A percentile compares a stretch with the other conserved stretches of the same genome.
Conservation (phyloP, 2,888 invertebrate genomes). For the Ormyrus rosae region DNA sequence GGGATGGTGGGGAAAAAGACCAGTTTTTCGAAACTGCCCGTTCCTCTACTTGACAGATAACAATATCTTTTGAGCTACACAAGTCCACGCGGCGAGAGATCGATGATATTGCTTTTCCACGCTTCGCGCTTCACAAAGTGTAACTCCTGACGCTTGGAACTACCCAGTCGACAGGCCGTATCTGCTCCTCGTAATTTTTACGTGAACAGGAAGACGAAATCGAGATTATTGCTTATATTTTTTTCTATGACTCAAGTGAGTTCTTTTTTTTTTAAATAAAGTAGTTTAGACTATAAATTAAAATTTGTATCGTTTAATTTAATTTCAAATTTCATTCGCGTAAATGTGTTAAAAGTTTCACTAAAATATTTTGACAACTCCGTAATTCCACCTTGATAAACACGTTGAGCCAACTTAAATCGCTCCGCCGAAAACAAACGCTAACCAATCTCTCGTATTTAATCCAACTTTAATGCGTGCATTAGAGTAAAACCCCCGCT, state of each 20-base stretch:
- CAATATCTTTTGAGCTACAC: conserved; percentile 53
- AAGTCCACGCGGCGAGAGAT: neutral
- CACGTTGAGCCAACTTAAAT: neutral
- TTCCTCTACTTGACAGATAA: conserved; percentile 63
- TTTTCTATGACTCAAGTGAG: neutral
- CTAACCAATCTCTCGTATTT: too few species aligned
- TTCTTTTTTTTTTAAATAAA: neutral
- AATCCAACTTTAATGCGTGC: neutral
- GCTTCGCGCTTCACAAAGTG: neutral
- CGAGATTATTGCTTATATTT: conserved; percentile 4
- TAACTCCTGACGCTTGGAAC: neutral
- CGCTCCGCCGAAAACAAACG: neutral
- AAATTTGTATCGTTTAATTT: neutral
- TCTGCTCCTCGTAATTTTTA: conserved; percentile 15
- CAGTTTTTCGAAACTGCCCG: conserved; percentile 51
- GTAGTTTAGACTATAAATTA: neutral
- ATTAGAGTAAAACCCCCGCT: conserved; percentile 4
- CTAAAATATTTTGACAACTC: too few species aligned
- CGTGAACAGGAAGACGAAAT: neutral
- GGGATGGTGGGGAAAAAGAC: conserved; percentile 51
- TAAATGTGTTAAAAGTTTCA: too few species aligned
- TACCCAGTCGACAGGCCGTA: neutral
- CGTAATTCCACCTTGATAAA: too few species aligned
- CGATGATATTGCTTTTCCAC: conserved; percentile 13
- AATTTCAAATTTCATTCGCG: neutral